Base-by-base conservation (phyloP, 2,797 vertebrate species). In the Gobionotothen gibberifrons region DNA sequence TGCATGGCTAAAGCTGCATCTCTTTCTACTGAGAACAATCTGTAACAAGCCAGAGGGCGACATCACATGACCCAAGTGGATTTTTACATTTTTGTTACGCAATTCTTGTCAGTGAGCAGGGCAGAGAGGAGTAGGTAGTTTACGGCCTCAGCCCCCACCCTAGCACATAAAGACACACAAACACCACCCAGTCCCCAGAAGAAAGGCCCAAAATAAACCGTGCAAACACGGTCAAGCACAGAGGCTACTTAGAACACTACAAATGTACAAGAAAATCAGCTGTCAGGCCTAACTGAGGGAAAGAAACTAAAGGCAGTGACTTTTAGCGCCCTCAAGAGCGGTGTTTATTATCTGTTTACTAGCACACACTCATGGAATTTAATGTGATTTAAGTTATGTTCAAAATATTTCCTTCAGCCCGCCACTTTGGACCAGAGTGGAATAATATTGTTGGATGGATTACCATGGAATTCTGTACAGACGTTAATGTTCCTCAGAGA, bases 161-260 rank as follows among this genome's bases (percentile, higher is more conserved):
- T 44, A 68, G 62, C 68, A 85, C 65, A 74, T 71, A 49, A 60
- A 71, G 72, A 73, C 61, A 76, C 70, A 84, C 71, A 81, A 77
- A 69, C 76, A 76, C 76, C 72, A 71, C 69, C 80, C 77, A 53
- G 72, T 76, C 75, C 60, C 76, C 16, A 4, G 71, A 75, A 56
- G 72, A 81, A 81, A 52, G 7, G 72, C 79, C 76, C 67, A 72
- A 85, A 89, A 89, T 85, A 85, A 84, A 74, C 73, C 26, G 70
- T n/a, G 32, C 72, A 69, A 52, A 64, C 53, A 79, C 39, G 26
- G 55, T 32, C 29, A n/a, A 68, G 49, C 68, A 69, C 69, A 55
- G 26, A 64, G 68, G 55, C 54, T 59, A 69, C 60, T 67, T 43
- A 39, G 58, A 76, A 80, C 73, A 69, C 13, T 21, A 16, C 26